A percentile compares a stretch with the other conserved stretches of the same genome.
phyloP scores from a whole-genome alignment of 2,797 vertebrate genomes.

The Eulemur albifrons region DNA sequence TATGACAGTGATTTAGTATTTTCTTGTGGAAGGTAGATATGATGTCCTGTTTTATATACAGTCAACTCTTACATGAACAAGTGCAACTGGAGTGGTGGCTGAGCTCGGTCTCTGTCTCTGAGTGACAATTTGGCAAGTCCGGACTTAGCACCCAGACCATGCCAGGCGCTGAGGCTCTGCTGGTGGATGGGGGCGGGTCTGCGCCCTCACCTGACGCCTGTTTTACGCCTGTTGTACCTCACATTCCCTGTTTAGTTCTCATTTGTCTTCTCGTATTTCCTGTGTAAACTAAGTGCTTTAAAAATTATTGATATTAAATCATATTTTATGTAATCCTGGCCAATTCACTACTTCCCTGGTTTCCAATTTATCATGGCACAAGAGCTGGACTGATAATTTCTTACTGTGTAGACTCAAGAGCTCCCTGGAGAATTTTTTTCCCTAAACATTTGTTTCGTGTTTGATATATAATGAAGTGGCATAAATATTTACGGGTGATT shows the following conservation, averaged over 20 bases:
- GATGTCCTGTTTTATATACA: not conserved
- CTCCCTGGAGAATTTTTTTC: not conserved
- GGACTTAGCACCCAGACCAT: not conserved
- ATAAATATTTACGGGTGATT: not conserved
- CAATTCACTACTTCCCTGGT: not conserved
- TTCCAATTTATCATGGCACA: not conserved
- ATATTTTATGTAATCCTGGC: not conserved
- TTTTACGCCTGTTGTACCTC: rapidly evolving
- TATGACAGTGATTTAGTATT: not conserved
- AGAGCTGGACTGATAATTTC: not conserved
- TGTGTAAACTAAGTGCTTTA: not conserved
- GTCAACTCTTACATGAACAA: not conserved
- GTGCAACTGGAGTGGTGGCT: not conserved
- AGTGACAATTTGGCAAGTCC: not conserved
- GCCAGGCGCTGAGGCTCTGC: not conserved
- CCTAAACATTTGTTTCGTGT: not conserved
- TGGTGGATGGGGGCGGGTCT: not conserved
- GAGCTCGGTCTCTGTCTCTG: not conserved
- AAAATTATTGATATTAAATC: not conserved
- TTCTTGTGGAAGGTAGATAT: not conserved
- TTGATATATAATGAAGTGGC: not conserved
- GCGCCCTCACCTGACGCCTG: rapidly evolving
- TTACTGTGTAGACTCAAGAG: not conserved
- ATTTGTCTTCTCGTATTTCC: not conserved
- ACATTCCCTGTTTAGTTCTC: not conserved